These are phyloP conservation scores for Notiomystis cincta DNA, from an alignment of 2,113 vertebrate species.

Conservation along the genomic window DNA sequence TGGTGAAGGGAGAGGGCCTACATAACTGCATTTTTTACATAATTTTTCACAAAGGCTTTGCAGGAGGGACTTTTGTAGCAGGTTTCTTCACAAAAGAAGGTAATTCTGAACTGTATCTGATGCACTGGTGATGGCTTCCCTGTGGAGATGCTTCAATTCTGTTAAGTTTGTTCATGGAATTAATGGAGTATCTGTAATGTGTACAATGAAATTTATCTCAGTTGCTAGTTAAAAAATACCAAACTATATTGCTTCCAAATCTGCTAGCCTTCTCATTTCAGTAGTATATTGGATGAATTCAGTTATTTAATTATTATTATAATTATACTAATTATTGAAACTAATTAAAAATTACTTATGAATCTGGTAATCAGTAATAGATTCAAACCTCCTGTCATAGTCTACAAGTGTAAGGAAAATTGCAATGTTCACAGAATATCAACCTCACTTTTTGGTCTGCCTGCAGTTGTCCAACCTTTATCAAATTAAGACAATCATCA, in stretches of 20 bases:
- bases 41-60: constrained; percentile 25
- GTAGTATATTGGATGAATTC: neutral
- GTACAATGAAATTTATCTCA: neutral
- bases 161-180: neutral
- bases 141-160: neutral
- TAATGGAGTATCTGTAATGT: neutral
- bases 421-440: neutral
- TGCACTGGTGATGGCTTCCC: neutral
- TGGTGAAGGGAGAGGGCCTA: neutral
- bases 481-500: neutral
- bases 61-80: neutral
- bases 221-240: neutral
- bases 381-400: neutral
- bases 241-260: neutral
- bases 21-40: neutral
- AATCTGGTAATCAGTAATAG: neutral
- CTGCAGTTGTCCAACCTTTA: neutral
- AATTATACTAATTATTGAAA: neutral
- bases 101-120: neutral
- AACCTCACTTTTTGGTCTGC: neutral
- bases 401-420: neutral
- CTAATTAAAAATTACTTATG: neutral
- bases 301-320: no score
- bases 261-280: neutral
- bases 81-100: neutral